Evolutionary conservation across 1,140 invertebrate species (phyloP).

Genomic region (Mylabris phalerata): DNA sequence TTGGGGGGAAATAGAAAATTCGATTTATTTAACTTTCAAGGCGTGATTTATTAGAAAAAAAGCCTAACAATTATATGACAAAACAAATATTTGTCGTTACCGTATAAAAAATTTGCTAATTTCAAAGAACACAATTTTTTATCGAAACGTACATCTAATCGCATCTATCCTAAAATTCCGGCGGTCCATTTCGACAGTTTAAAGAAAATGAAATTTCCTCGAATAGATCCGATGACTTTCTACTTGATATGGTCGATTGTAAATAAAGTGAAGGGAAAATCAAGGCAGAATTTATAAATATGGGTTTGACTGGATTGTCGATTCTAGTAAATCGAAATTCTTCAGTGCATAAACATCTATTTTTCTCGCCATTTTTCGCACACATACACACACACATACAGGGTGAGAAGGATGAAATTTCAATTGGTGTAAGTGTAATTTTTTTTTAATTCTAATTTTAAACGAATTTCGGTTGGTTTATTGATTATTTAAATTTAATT

Average conservation of each 20-base stretch:
- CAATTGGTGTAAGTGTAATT: background rate
- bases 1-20: too few relatives aligned
- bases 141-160: background rate
- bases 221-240: conserved; percentile 3
- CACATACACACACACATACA: conserved; percentile 5
- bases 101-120: background rate
- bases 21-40: too few relatives aligned
- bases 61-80: too few relatives aligned
- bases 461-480: background rate
- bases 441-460: background rate
- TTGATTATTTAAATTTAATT: background rate
- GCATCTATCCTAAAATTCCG: background rate
- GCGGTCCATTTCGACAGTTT: background rate
- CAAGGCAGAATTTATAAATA: conserved; percentile 28
- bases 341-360: conserved; percentile 10
- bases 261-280: conserved; percentile 27
- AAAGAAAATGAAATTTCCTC: background rate
- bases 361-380: too few relatives aligned
- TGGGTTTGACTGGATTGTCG: conserved; percentile 18
- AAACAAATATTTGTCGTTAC: background rate
- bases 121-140: background rate
- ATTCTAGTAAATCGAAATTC: conserved; percentile 25
- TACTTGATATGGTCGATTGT: conserved; percentile 20
- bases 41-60: too few relatives aligned
- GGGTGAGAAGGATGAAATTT: conserved; percentile 8